Evolutionary conservation across 2,888 invertebrate species (phyloP).

Genomic region (Drosophila mayaguana): DNA sequence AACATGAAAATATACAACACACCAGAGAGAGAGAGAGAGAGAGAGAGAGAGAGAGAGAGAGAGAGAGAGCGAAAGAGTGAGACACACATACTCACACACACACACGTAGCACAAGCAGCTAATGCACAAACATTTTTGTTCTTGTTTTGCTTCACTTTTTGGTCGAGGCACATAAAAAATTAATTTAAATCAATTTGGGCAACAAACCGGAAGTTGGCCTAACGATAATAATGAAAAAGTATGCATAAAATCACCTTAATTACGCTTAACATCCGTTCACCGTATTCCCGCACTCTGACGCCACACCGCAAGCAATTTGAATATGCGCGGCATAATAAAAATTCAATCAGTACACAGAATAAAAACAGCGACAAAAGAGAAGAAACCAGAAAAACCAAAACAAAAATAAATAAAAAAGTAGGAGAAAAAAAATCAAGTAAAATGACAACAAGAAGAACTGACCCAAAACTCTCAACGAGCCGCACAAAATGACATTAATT

Average conservation of each 20-base stretch:
- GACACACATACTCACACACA: conserved; percentile 7
- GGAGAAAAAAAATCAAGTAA: conserved; percentile 31
- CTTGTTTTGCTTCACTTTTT: conserved; percentile 26
- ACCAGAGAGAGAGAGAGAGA: conserved; percentile 12
- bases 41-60: too few relatives aligned
- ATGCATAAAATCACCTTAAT: conserved; percentile 79
- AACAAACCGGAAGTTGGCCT: conserved; percentile 46
- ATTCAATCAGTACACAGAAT: conserved; percentile 70
- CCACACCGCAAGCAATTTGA: conserved; percentile 37
- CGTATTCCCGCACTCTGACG: neutral
- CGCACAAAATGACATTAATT: conserved; percentile 78
- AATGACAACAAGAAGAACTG: conserved; percentile 54
- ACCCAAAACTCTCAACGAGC: conserved; percentile 68
- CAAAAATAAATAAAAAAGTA: conserved; percentile 15
- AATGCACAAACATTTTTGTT: conserved; percentile 33
- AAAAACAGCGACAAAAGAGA: conserved; percentile 22
- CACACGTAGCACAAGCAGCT: conserved; percentile 6
- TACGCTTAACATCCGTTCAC: conserved; percentile 64
- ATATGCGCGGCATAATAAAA: conserved; percentile 69
- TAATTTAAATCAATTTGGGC: conserved; percentile 77
- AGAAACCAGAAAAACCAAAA: neutral
- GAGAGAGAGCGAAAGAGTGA: too few relatives aligned
- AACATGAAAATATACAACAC: conserved; percentile 62
- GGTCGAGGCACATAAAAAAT: conserved; percentile 67
- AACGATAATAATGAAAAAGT: conserved; percentile 58